Evolutionary conservation across 2,888 invertebrate genomes (phyloP).

Genomic region (Acleris holmiana): DNA sequence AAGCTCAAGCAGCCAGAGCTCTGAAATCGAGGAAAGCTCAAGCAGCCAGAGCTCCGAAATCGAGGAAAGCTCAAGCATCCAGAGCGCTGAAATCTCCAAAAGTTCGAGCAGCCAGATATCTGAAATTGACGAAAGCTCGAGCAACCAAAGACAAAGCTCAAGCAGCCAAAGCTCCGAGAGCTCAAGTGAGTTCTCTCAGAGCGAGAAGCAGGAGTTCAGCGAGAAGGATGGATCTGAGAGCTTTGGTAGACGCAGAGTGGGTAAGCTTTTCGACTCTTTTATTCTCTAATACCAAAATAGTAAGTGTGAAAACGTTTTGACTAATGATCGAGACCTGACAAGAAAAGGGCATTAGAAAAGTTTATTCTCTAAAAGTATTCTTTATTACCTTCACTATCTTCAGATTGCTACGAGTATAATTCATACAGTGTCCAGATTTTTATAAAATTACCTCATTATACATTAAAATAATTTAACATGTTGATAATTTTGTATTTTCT

Average conservation of each 20-base stretch:
- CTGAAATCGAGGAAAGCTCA: neutral
- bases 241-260: conserved; percentile 8
- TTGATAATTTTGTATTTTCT: no score
- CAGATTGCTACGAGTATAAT: no score
- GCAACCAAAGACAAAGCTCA: neutral
- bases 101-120: neutral
- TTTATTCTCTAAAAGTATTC: no score
- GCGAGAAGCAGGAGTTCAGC: conserved; percentile 4
- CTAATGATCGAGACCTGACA: no score
- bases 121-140: neutral
- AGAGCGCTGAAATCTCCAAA: neutral
- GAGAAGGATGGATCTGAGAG: conserved; percentile 7
- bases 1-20: neutral
- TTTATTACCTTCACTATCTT: no score
- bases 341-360: no score
- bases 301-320: no score
- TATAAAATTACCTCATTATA: no score
- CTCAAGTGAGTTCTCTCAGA: neutral
- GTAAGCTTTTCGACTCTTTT: neutral
- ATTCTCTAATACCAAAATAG: no score
- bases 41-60: neutral
- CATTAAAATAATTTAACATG: no score
- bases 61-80: no score
- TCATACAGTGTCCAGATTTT: no score
- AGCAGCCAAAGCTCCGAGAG: neutral